Evolutionary conservation across 2,113 vertebrate species (phyloP).

Genomic region (Xiphophorus couchianus): DNA sequence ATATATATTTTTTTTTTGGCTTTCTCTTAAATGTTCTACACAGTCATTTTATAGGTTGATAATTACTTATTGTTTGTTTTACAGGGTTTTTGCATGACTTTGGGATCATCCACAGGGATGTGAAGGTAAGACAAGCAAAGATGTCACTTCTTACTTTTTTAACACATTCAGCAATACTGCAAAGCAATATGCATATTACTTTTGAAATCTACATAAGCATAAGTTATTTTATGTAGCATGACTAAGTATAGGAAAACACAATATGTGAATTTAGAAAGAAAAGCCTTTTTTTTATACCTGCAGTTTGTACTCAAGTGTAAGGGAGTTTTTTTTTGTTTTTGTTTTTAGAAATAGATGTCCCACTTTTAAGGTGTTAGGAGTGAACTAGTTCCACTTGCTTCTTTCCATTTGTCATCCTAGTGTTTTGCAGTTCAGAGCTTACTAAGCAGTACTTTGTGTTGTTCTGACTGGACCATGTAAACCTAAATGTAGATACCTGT

Average conservation of each 20-base stretch:
- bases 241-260: not conserved
- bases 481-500: too few relatives aligned
- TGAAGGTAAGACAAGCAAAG: slow-evolving; percentile 83
- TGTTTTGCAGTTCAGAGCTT: not conserved
- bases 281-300: not conserved
- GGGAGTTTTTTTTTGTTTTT: not conserved
- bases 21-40: too few relatives aligned
- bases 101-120: slow-evolving; percentile 92
- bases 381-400: not conserved
- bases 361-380: not conserved
- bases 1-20: not conserved
- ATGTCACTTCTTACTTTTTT: too few relatives aligned
- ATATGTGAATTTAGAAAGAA: not conserved
- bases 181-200: not conserved
- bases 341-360: not conserved
- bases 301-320: not conserved
- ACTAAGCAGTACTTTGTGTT: not conserved
- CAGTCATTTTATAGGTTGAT: too few relatives aligned
- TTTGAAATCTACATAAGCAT: not conserved
- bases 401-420: not conserved
- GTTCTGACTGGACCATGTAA: not conserved
- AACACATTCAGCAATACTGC: too few relatives aligned
- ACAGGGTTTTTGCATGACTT: slow-evolving; percentile 93
- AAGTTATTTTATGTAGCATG: not conserved
- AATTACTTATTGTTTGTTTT: not conserved